Conservation (phyloP, 1,140 invertebrate genomes). For the Antheraea mylitta region DNA sequence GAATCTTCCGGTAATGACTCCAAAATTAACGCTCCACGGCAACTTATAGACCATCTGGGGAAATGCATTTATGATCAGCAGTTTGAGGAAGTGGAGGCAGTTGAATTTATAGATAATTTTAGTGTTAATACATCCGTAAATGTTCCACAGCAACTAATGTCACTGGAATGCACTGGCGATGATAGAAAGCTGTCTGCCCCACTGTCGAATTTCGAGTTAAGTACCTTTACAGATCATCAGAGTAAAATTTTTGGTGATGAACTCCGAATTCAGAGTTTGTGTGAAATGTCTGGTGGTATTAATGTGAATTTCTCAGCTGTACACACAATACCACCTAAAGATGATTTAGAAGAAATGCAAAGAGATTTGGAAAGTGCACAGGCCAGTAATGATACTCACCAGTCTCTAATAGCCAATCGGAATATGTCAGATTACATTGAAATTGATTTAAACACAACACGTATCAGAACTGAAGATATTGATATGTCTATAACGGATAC, state of each 20-base stretch:
- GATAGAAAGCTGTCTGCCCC: constrained; percentile 42
- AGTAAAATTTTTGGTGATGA: constrained; percentile 58
- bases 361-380: constrained; percentile 41
- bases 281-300: constrained; percentile 50
- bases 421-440: constrained; percentile 60
- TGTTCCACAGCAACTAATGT: constrained; percentile 44
- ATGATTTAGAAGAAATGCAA: constrained; percentile 64
- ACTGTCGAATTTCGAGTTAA: constrained; percentile 52
- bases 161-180: constrained; percentile 39
- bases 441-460: constrained; percentile 58
- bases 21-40: constrained; percentile 33
- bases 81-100: constrained; percentile 57
- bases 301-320: constrained; percentile 57
- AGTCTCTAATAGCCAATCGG: constrained; percentile 26
- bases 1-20: constrained; percentile 63
- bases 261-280: constrained; percentile 33
- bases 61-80: constrained; percentile 62
- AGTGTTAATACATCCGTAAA: constrained; percentile 46
- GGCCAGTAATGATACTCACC: constrained; percentile 36
- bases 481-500: constrained; percentile 67
- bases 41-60: constrained; percentile 48
- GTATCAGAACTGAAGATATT: constrained; percentile 33
- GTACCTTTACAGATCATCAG: constrained; percentile 50
- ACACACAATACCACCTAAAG: constrained; percentile 30
- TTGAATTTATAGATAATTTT: constrained; percentile 33